These are phyloP conservation scores for Bovichtus diacanthus DNA, from an alignment of 2,797 vertebrate genomes.

Conservation along the genomic window DNA sequence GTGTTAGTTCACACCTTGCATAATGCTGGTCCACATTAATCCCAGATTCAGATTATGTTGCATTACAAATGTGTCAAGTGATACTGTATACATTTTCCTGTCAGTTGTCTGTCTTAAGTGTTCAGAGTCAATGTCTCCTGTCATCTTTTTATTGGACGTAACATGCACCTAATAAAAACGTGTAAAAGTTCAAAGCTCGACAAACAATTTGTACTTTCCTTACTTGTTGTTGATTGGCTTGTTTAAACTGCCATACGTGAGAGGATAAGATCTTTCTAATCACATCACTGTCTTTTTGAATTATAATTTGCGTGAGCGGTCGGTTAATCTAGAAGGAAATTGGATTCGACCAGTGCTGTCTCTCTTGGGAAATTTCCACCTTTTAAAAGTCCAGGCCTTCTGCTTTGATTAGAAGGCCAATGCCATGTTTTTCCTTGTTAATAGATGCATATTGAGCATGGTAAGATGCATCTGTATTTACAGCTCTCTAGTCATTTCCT, in stretches of 20 bases:
- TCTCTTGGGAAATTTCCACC: constrained; percentile 73
- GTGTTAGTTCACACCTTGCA: neutral
- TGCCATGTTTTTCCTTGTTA: constrained; percentile 29
- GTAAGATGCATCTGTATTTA: constrained; percentile 12
- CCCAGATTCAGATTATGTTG: neutral
- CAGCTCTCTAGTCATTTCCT: neutral
- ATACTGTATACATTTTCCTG: neutral
- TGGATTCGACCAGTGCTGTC: constrained; percentile 66
- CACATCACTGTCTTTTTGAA: constrained; percentile 71
- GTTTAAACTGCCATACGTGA: constrained; percentile 45
- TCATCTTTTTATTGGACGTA: neutral
- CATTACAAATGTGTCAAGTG: neutral
- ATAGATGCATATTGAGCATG: constrained; percentile 35
- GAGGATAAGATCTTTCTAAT: constrained; percentile 66
- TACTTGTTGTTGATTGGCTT: constrained; percentile 57
- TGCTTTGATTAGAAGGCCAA: constrained; percentile 57
- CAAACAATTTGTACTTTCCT: constrained; percentile 26
- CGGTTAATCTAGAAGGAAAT: constrained; percentile 74
- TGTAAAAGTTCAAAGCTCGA: neutral
- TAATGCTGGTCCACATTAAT: neutral
- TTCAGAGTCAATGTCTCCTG: neutral
- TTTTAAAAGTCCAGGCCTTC: constrained; percentile 50
- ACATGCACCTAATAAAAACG: neutral
- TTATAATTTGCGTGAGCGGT: constrained; percentile 73
- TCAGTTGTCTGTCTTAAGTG: neutral